These are phyloP conservation scores for Petrolisthes cinctipes DNA, from an alignment of 2,888 invertebrate species.

Conservation along the genomic window DNA sequence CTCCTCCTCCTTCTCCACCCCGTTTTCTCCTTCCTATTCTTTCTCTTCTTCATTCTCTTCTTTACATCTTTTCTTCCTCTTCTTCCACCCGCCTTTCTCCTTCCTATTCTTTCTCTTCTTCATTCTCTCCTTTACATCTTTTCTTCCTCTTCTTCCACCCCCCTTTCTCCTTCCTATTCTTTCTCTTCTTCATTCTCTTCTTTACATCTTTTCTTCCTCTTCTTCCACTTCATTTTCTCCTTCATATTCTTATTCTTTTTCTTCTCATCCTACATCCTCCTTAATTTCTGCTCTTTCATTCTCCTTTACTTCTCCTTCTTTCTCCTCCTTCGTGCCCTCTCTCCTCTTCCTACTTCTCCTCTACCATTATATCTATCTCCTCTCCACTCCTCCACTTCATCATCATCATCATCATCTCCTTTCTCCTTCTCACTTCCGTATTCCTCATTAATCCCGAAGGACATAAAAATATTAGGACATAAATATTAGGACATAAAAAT, in stretches of 20 bases:
- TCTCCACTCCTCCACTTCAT: too few species aligned
- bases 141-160: conserved; percentile 10
- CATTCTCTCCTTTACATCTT: neutral
- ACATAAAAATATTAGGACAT: too few species aligned
- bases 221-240: neutral
- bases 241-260: neutral
- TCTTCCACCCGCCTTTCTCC: neutral
- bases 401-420: too few species aligned
- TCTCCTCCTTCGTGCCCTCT: neutral
- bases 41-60: neutral
- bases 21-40: too few species aligned
- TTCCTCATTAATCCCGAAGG: too few species aligned
- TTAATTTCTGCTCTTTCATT: neutral
- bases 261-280: neutral
- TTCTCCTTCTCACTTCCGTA: too few species aligned
- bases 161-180: neutral
- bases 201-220: neutral
- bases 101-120: neutral
- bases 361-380: too few species aligned
- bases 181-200: neutral
- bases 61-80: neutral
- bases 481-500: too few species aligned
- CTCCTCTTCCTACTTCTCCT: neutral
- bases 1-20: too few species aligned
- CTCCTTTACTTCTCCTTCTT: neutral